Evolutionary conservation across 2,113 vertebrate genomes (phyloP).

Genomic region (Anolis sagrei): DNA sequence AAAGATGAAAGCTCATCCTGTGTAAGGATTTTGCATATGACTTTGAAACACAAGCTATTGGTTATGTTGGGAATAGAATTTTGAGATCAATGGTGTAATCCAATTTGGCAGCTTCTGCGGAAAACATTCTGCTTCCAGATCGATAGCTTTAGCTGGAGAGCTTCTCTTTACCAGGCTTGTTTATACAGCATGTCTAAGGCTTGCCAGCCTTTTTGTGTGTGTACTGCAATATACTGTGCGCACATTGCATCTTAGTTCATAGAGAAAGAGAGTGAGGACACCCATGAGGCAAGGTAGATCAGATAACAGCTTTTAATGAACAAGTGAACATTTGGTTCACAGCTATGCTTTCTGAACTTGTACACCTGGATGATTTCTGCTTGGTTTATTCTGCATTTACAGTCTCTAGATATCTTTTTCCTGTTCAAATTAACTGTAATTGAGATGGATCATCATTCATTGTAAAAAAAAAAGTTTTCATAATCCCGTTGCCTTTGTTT

Average conservation of each 20-base stretch:
- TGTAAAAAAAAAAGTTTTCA: neutral
- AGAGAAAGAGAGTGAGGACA: neutral
- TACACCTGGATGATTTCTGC: neutral
- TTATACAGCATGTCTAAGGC: neutral
- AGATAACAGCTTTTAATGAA: neutral
- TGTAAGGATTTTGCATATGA: conserved; percentile 1
- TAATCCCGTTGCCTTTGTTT: neutral
- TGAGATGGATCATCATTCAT: neutral
- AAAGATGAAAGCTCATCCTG: neutral
- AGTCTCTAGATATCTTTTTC: neutral
- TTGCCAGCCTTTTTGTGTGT: neutral
- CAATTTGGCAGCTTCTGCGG: neutral
- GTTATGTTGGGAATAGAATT: neutral
- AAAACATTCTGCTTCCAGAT: neutral
- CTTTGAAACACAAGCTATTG: neutral
- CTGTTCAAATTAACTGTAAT: neutral
- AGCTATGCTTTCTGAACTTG: neutral
- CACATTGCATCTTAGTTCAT: neutral
- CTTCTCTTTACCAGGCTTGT: neutral
- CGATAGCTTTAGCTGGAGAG: neutral
- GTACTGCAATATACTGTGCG: neutral
- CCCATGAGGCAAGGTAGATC: neutral
- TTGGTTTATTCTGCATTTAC: neutral
- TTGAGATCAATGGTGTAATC: neutral
- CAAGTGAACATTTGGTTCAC: neutral